These are phyloP conservation scores for Onychomys torridus DNA, from an alignment of 2,797 vertebrate genomes.

Conservation along the genomic window DNA sequence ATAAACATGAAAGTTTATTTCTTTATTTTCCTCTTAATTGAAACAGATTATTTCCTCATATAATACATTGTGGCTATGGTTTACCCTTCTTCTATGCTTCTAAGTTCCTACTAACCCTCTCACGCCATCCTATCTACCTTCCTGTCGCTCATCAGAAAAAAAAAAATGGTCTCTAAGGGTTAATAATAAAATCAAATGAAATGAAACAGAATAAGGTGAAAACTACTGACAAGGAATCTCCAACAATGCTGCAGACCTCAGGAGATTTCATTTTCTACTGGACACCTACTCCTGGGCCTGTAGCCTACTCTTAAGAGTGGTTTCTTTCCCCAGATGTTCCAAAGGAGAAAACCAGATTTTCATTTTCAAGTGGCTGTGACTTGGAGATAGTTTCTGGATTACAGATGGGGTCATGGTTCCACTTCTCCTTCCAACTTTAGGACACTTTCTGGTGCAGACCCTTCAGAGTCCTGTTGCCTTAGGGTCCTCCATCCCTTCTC, in stretches of 20 bases:
- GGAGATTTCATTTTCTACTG: too few relatives aligned
- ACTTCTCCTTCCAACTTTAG: background rate
- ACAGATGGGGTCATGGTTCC: background rate
- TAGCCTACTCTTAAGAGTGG: too few relatives aligned
- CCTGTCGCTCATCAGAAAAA: background rate
- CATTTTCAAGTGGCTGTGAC: background rate
- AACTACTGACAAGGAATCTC: background rate
- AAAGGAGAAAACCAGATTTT: background rate
- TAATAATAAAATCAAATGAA: background rate
- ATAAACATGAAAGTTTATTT: background rate
- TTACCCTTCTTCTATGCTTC: background rate
- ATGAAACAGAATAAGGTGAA: background rate
- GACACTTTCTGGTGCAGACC: background rate
- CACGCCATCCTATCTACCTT: background rate
- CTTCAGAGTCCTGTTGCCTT: background rate
- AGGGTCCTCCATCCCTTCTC: background rate
- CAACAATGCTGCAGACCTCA: too few relatives aligned
- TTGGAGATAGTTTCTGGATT: background rate
- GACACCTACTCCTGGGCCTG: too few relatives aligned
- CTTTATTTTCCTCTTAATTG: background rate
- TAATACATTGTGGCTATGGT: background rate
- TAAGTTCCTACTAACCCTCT: background rate
- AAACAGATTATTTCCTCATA: background rate
- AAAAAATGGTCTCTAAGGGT: background rate
- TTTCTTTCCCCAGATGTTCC: too few relatives aligned